These are phyloP conservation scores for Phoebastria nigripes DNA, from an alignment of 2,797 vertebrate species.

Conservation along the genomic window DNA sequence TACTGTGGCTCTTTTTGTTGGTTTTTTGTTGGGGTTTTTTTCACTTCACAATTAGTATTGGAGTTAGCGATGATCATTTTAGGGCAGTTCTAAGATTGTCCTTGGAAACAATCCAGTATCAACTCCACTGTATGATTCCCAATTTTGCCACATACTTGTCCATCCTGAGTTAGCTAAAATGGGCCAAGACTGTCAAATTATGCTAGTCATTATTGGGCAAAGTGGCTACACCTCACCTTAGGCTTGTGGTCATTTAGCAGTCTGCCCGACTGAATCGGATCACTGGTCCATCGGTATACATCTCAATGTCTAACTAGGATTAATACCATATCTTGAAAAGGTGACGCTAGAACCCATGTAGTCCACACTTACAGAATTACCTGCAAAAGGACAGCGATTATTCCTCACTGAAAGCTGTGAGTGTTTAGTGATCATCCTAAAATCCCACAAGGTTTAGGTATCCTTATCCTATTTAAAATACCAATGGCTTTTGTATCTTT, in stretches of 20 bases:
- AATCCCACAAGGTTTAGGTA: neutral
- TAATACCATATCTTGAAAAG: neutral
- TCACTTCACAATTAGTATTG: neutral
- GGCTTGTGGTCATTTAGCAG: neutral
- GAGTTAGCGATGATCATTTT: neutral
- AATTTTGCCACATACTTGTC: neutral
- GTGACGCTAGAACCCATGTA: neutral
- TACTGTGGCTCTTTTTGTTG: neutral
- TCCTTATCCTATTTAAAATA: neutral
- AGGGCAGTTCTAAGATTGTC: neutral
- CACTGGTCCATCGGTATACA: neutral
- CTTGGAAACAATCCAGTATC: neutral
- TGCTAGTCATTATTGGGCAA: neutral
- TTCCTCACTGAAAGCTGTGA: neutral
- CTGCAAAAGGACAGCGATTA: neutral
- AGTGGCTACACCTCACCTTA: neutral
- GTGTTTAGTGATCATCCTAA: neutral
- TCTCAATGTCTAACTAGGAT: neutral
- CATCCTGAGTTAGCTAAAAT: neutral
- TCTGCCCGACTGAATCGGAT: neutral
- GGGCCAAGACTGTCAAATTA: neutral
- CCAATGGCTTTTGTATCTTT: rapidly evolving
- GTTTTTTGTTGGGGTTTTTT: neutral
- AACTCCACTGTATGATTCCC: neutral
- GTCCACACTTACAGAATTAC: neutral